Conservation (phyloP, 1,140 invertebrate genomes). For the Drosophila ananassae region DNA sequence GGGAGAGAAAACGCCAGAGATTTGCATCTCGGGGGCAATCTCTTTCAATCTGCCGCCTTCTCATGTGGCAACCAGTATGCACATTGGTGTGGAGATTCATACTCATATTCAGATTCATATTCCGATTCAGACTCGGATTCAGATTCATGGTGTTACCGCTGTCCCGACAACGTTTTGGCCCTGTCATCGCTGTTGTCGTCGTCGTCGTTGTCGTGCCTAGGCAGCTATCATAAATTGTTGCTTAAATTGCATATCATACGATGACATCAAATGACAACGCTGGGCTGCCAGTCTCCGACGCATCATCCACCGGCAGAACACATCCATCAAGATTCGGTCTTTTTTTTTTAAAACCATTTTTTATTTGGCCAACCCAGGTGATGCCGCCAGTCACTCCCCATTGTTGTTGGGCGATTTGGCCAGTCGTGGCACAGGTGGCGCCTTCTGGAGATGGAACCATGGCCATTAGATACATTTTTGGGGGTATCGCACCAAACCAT, state of each 20-base stretch:
- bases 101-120: slow-evolving; percentile 9
- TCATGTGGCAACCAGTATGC: slow-evolving; percentile 13
- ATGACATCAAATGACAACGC: slow-evolving; percentile 55
- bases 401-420: slow-evolving; percentile 14
- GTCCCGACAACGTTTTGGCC: slow-evolving; percentile 20
- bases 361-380: slow-evolving; percentile 33
- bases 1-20: slow-evolving; percentile 19
- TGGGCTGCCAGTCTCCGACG: slow-evolving; percentile 7
- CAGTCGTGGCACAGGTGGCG: slow-evolving; percentile 31
- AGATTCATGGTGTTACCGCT: slow-evolving; percentile 20
- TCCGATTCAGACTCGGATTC: slow-evolving; percentile 3
- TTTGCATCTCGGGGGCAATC: slow-evolving; percentile 55
- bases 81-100: slow-evolving; percentile 3
- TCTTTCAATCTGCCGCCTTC: slow-evolving; percentile 66
- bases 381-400: slow-evolving; percentile 9
- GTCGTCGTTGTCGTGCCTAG: slow-evolving; percentile 55
- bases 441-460: slow-evolving; percentile 14
- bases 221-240: slow-evolving; percentile 71
- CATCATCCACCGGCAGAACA: slow-evolving; percentile 4
- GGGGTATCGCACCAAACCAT: not conserved
- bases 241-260: slow-evolving; percentile 71
- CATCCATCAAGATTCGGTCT: slow-evolving; percentile 42
- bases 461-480: too few relatives aligned
- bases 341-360: not conserved
- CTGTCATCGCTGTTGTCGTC: slow-evolving; percentile 42